Evolutionary conservation across 2,113 vertebrate species (phyloP).

Genomic region (Empidonax traillii): DNA sequence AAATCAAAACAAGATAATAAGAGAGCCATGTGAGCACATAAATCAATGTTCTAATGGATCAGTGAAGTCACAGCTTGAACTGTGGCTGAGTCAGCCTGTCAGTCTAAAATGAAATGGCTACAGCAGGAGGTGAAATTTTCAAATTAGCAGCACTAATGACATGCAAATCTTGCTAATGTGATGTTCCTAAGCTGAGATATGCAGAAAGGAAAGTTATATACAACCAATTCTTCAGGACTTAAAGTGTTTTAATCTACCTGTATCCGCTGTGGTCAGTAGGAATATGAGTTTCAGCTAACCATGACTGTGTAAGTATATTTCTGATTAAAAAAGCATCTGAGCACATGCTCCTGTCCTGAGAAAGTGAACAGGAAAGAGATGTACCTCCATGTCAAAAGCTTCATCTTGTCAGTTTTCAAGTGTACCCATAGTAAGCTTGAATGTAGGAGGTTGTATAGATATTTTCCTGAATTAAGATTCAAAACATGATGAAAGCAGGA

Average conservation of each 20-base stretch:
- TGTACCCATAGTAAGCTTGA: not conserved
- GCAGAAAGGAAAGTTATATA: not conserved
- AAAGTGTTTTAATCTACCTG: not conserved
- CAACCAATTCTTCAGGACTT: not conserved
- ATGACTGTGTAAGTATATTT: rapidly evolving
- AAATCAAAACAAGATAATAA: not conserved
- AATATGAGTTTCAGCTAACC: not conserved
- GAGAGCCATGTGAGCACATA: not conserved
- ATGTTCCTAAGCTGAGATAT: not conserved
- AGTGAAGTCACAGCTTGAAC: not conserved
- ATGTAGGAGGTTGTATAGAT: rapidly evolving
- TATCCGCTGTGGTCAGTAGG: not conserved
- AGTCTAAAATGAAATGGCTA: not conserved
- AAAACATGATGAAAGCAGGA: not conserved
- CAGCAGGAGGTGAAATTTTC: not conserved
- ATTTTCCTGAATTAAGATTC: not conserved
- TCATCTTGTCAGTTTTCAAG: not conserved
- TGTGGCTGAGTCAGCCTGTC: not conserved
- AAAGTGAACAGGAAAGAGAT: not conserved
- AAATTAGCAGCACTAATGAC: not conserved
- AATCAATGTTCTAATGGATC: not conserved
- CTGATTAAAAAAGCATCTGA: not conserved
- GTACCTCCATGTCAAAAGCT: not conserved
- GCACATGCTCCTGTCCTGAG: not conserved
- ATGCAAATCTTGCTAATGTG: not conserved